Evolutionary conservation across 2,797 vertebrate genomes (phyloP), one percentile per base, ranked within the genome.

Genomic region (Falco columbarius): DNA sequence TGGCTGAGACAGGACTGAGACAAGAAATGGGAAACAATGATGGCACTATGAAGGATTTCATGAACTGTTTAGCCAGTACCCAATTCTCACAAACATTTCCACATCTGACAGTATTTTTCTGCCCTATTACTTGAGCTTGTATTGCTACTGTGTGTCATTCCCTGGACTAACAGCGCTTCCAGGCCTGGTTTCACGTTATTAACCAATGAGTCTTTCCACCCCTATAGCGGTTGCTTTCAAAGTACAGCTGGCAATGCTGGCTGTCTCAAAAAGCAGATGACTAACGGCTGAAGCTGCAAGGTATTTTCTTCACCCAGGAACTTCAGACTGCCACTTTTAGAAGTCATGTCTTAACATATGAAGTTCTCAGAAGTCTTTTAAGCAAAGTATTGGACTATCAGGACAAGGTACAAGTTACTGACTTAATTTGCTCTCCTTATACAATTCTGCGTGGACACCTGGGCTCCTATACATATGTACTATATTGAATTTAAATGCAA

Each of bases 51-150:
- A 90, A 87, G 49, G 58, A 89, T 87, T 75, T 89, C 27, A 61
- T 58, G 34, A 96, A 72, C 72, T 70, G 38, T 72, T 96, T 65
- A 94, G 36, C 55, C 68, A 93, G 80, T 86, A 93, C 38, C 18
- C 40, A 79, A 24, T 83, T 93, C 76, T 94, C 68, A 77, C 58
- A 95, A 95, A 93, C 59, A 70, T 91, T 93, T 93, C 36, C 76
- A 86, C 72, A 74, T 86, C 51, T 86, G 66, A 66, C 18, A 61
- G 84, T 84, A 38, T 89, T 95, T 95, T 92, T 91, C 70, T 88
- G 62, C 58, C 40, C 30, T 86, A 59, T 95, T 95, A 59, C 73
- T 94, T 93, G 65, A 93, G 67, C 70, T 88, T 95, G 47, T 81
- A 66, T n/a, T 89, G 55, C 75, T 94, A 34, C 34, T 0, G 0